Conservation (phyloP, 2,113 vertebrate species). For the Struthidea cinerea region DNA sequence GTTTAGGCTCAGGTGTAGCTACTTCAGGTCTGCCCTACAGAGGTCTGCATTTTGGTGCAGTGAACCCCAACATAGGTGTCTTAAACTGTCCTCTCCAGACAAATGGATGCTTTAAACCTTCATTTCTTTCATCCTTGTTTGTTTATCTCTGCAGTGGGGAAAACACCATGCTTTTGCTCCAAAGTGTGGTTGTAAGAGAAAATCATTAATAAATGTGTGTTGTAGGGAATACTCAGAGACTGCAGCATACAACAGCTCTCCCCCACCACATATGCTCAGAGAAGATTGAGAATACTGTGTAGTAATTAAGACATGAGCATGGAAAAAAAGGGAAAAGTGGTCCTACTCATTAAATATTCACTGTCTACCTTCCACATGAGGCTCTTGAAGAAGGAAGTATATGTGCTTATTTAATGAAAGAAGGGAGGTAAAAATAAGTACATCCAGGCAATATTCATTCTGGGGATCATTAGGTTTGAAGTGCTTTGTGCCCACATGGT, state of each 20-base stretch:
- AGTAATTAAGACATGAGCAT: background rate
- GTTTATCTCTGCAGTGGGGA: background rate
- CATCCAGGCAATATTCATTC: conserved; percentile 7
- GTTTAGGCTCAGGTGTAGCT: background rate
- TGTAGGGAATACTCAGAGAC: background rate
- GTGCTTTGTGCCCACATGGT: conserved; percentile 12
- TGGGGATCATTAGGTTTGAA: conserved; percentile 16
- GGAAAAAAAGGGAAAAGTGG: background rate
- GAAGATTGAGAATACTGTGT: background rate
- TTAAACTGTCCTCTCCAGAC: accelerated
- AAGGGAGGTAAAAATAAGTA: conserved; percentile 19
- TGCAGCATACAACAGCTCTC: background rate
- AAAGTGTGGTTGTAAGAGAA: background rate
- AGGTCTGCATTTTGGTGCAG: background rate
- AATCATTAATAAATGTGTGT: background rate
- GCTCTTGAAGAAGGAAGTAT: background rate
- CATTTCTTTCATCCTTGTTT: background rate
- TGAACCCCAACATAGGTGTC: background rate
- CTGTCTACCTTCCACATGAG: background rate
- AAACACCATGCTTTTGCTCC: background rate
- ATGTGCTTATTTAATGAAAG: conserved; percentile 14
- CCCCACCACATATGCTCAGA: background rate
- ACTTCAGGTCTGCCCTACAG: background rate
- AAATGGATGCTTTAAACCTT: background rate
- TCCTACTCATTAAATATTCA: background rate